These are phyloP conservation scores for Patella pellucida DNA, from an alignment of 2,888 invertebrate species.

Conservation along the genomic window DNA sequence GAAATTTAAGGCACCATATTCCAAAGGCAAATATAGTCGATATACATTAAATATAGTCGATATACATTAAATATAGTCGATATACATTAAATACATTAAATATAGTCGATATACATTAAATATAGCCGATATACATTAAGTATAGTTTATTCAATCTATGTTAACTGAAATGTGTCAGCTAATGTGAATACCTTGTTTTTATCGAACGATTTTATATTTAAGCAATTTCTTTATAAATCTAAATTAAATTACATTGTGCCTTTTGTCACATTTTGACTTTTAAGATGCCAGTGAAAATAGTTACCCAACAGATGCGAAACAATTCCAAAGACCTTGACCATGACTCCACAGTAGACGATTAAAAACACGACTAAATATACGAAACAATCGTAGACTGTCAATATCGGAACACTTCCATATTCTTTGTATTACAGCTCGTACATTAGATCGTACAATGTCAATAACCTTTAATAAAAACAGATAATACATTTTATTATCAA, in stretches of 20 bases:
- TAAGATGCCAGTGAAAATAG: constrained; percentile 11
- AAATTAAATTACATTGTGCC: too few relatives aligned
- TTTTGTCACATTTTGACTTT: neutral
- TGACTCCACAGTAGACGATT: constrained; percentile 70
- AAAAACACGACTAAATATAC: constrained; percentile 68
- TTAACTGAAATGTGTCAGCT: too few relatives aligned
- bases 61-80: too few relatives aligned
- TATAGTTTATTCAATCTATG: too few relatives aligned
- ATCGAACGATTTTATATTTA: neutral
- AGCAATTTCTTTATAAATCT: neutral
- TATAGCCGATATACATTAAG: too few relatives aligned
- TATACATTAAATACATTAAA: too few relatives aligned
- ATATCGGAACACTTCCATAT: constrained; percentile 64
- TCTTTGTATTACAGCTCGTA: constrained; percentile 64
- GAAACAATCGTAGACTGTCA: constrained; percentile 63
- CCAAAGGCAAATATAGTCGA: too few relatives aligned
- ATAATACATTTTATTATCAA: neutral
- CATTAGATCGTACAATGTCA: constrained; percentile 69
- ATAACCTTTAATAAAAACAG: constrained; percentile 57
- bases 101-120: too few relatives aligned
- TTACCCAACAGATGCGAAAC: constrained; percentile 62
- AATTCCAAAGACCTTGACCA: constrained; percentile 71
- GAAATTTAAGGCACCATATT: too few relatives aligned
- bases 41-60: too few relatives aligned
- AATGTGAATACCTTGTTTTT: too few relatives aligned